Base-by-base conservation (phyloP, 2,113 vertebrate genomes). In the Triplophysa siluroides region DNA sequence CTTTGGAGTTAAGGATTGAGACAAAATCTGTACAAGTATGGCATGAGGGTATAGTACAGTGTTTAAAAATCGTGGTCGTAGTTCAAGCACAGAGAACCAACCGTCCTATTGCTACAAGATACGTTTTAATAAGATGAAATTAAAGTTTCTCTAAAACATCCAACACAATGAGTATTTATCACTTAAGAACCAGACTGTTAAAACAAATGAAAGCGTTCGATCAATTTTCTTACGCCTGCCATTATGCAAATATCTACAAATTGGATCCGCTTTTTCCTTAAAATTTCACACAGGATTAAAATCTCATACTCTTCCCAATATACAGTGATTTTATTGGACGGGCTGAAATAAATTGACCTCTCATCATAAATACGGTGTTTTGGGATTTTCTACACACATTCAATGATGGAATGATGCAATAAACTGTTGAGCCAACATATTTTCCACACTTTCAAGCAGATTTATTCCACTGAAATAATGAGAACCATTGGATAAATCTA, bases 391-490 rank as follows among this genome's bases (percentile, higher is more conserved):
- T 62, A 70, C 80, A 84, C 60, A 29, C 9, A 83, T 69, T 78
- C 83, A 12, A 54, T 79, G 73, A 89, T 68, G 86, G 84, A 81
- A 82, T 75, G 38, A 61, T 43, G 56, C 29, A 58, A 73, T 41
- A 54, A 10, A 83, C 79, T 86, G 66, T 85, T 83, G 84, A 81
- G 84, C 83, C 82, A 83, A 79, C 69, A 67, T 63, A 86, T 85
- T 90, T 91, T 89, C 91, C 90, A 89, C 90, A 88, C 60, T 43
- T 87, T 88, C 87, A 89, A 71, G 82, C 85, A 81, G 79, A 86
- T 79, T 87, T 80, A 89, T 92, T 92, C 90, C 90, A 89, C 85
- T 82, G 83, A 80, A 87, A 83, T 90, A 88, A 78, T 87, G 82
- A 83, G 84, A 86, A 90, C 85, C 85, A 78, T 74, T 83, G 88